phyloP scores from a whole-genome alignment of 2,113 vertebrate species.

The Sylvia atricapilla region DNA sequence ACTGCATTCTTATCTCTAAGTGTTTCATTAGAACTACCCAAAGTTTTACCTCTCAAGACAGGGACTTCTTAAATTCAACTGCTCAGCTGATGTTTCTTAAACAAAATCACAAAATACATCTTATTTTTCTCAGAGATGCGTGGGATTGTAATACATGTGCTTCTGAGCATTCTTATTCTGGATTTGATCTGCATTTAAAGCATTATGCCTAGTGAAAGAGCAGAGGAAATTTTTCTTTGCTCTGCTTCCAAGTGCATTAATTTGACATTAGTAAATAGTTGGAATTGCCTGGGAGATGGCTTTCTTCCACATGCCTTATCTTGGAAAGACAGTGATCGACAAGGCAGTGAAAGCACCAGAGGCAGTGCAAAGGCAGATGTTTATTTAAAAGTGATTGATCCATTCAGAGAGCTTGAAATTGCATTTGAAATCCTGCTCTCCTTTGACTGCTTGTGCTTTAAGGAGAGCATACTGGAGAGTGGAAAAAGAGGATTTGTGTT shows the following conservation, averaged over 20 bases:
- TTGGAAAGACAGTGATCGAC: slow-evolving; percentile 58
- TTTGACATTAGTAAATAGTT: slow-evolving; percentile 58
- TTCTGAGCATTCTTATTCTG: slow-evolving; percentile 26
- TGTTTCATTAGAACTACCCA: not conserved
- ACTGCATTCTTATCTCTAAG: not conserved
- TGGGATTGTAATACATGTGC: not conserved
- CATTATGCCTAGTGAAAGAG: not conserved
- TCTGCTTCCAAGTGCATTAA: slow-evolving; percentile 55
- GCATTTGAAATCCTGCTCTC: slow-evolving; percentile 36
- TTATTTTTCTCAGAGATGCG: not conserved
- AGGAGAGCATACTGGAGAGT: not conserved
- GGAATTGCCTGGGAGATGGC: slow-evolving; percentile 56
- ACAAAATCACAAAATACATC: not conserved
- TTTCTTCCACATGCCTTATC: slow-evolving; percentile 57
- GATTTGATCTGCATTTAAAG: slow-evolving; percentile 23
- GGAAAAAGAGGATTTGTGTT: slow-evolving; percentile 43
- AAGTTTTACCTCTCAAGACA: slow-evolving; percentile 2
- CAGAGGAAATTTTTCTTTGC: slow-evolving; percentile 41
- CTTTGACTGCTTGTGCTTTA: slow-evolving; percentile 32
- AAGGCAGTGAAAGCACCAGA: slow-evolving; percentile 53
- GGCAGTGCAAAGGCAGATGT: slow-evolving; percentile 51
- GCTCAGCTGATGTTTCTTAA: not conserved
- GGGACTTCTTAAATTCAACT: not conserved
- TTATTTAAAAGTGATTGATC: slow-evolving; percentile 56
- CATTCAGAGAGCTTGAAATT: slow-evolving; percentile 52